These are phyloP conservation scores for Epinephelus lanceolatus DNA, from an alignment of 2,113 vertebrate genomes.

Conservation along the genomic window DNA sequence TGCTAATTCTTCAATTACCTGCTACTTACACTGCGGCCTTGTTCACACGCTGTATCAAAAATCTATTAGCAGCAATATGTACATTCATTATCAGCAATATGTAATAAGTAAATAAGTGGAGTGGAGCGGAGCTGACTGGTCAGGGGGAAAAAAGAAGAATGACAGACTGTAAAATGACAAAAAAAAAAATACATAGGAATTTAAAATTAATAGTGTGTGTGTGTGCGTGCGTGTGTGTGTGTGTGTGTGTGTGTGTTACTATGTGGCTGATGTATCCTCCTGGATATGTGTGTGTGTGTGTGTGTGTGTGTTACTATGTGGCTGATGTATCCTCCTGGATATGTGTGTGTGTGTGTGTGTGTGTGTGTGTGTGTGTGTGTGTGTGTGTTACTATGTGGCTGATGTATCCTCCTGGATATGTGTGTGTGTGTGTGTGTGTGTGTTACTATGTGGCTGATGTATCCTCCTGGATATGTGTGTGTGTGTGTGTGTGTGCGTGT, in stretches of 20 bases:
- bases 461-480: neutral
- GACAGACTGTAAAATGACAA: neutral
- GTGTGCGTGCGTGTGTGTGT: slow-evolving; percentile 9
- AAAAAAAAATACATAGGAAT: neutral
- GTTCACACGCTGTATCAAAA: slow-evolving; percentile 61
- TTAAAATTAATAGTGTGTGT: neutral
- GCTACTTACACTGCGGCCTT: slow-evolving; percentile 57
- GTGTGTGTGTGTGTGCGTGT: slow-evolving; percentile 10
- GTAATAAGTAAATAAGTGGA: slow-evolving; percentile 31
- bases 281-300: neutral
- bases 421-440: slow-evolving; percentile 4
- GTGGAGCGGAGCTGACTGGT: neutral
- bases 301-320: slow-evolving; percentile 6
- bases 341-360: slow-evolving; percentile 5
- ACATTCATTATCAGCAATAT: slow-evolving; percentile 53
- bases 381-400: slow-evolving; percentile 1
- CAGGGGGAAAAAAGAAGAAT: neutral
- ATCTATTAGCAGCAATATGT: slow-evolving; percentile 59
- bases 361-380: slow-evolving; percentile 4
- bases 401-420: neutral
- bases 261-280: neutral
- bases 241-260: slow-evolving; percentile 2
- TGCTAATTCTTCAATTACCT: slow-evolving; percentile 74
- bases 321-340: neutral
- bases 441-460: slow-evolving; percentile 10